These are phyloP conservation scores for Syngnathus rostellatus DNA, from an alignment of 2,797 vertebrate species.

Conservation along the genomic window DNA sequence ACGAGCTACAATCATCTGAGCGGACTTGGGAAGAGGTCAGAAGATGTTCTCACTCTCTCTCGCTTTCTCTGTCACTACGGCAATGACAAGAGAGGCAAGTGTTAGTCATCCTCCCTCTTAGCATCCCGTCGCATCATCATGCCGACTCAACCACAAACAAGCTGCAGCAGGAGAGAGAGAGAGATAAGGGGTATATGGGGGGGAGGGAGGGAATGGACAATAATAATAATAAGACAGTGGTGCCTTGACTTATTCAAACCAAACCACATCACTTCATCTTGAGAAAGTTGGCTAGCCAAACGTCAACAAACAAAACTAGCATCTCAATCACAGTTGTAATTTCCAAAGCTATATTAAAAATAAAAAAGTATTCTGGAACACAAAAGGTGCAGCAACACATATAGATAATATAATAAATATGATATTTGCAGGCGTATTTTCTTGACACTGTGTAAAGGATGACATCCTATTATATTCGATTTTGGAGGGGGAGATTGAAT, in stretches of 20 bases:
- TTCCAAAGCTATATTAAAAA: too few species aligned
- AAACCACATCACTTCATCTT: neutral
- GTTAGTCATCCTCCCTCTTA: constrained; percentile 68
- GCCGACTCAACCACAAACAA: constrained; percentile 72
- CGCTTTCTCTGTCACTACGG: constrained; percentile 27
- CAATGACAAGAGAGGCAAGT: constrained; percentile 54
- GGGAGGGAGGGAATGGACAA: constrained; percentile 58
- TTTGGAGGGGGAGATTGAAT: neutral
- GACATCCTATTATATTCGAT: neutral
- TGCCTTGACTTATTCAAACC: neutral
- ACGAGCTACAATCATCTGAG: constrained; percentile 15
- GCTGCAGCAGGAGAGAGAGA: constrained; percentile 65
- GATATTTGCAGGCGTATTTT: neutral
- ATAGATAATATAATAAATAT: neutral
- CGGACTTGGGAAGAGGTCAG: constrained; percentile 18
- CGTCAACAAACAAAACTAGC: neutral
- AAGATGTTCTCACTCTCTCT: constrained; percentile 8
- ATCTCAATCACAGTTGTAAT: neutral
- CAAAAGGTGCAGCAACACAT: neutral
- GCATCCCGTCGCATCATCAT: constrained; percentile 60
- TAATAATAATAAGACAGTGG: constrained; percentile 14
- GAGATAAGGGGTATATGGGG: constrained; percentile 40
- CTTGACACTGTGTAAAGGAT: neutral
- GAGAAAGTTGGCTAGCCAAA: neutral
- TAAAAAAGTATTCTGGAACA: too few species aligned